Evolutionary conservation across 2,113 vertebrate species (phyloP).

Genomic region (Cavia aperea): DNA sequence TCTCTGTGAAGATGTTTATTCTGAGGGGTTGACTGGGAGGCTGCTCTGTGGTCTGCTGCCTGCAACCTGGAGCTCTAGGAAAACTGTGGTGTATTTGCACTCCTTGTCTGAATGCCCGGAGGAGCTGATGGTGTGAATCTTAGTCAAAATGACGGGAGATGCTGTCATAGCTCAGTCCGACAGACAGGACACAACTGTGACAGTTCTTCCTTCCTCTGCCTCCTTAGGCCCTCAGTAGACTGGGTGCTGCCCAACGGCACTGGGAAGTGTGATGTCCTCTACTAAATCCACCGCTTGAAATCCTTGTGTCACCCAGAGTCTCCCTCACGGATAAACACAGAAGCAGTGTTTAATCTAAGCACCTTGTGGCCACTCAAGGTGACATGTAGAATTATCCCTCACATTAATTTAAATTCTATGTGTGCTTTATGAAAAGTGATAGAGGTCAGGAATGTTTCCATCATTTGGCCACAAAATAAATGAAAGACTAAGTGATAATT

Average conservation of each 20-base stretch:
- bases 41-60: neutral
- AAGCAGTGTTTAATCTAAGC: neutral
- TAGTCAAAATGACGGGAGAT: neutral
- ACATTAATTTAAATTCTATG: neutral
- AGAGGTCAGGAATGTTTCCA: constrained; percentile 11
- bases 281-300: neutral
- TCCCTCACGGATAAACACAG: neutral
- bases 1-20: neutral
- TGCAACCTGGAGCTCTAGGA: neutral
- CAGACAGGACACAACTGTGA: neutral
- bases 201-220: neutral
- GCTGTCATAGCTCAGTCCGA: neutral
- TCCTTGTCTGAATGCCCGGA: neutral
- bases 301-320: neutral
- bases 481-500: constrained; percentile 13
- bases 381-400: neutral
- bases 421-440: constrained; percentile 23
- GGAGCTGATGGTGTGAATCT: neutral
- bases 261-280: neutral
- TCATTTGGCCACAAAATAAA: constrained; percentile 8
- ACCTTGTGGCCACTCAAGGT: neutral
- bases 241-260: too few species aligned
- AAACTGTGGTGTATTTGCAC: neutral
- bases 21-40: neutral
- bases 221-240: neutral